A percentile compares a stretch with the other conserved stretches of the same genome.
Conservation (phyloP, 2,797 vertebrate species). For the Falco novaeseelandiae region DNA sequence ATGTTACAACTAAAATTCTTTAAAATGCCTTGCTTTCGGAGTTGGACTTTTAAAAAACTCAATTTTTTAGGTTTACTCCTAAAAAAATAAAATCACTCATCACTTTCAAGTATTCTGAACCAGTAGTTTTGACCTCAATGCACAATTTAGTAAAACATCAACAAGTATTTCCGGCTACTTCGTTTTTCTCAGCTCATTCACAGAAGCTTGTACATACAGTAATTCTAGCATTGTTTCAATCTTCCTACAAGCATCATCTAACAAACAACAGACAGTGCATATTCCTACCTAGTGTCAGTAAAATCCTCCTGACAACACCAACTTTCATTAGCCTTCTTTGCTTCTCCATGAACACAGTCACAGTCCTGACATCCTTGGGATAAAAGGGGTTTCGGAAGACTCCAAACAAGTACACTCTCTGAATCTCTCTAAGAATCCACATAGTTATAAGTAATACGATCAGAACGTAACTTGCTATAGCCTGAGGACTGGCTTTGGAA, state of each 20-base stretch:
- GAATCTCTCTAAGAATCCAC: constrained; percentile 90
- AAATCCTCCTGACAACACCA: constrained; percentile 87
- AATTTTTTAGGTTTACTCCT: not conserved
- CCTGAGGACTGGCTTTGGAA: constrained; percentile 80
- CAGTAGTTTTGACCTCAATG: not conserved
- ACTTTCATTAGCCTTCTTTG: constrained; percentile 85
- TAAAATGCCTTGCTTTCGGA: not conserved
- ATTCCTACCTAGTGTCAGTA: constrained; percentile 90
- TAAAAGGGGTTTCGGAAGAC: constrained; percentile 93
- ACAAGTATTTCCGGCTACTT: not conserved
- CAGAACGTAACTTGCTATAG: constrained; percentile 85
- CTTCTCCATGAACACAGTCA: constrained; percentile 87
- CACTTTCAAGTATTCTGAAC: not conserved
- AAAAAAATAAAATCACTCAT: not conserved
- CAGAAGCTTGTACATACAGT: not conserved
- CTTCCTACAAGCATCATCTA: constrained; percentile 56
- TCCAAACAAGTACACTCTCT: constrained; percentile 90
- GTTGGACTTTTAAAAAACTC: not conserved
- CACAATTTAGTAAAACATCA: not conserved
- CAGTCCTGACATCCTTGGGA: constrained; percentile 87
- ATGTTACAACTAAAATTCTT: not conserved
- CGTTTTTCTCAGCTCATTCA: not conserved
- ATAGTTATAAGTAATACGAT: constrained; percentile 82
- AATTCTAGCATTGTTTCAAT: not conserved
- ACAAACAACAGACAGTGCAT: constrained; percentile 40